phyloP scores from a whole-genome alignment of 1,140 invertebrate species.

The Calliopsis andreniformis region DNA sequence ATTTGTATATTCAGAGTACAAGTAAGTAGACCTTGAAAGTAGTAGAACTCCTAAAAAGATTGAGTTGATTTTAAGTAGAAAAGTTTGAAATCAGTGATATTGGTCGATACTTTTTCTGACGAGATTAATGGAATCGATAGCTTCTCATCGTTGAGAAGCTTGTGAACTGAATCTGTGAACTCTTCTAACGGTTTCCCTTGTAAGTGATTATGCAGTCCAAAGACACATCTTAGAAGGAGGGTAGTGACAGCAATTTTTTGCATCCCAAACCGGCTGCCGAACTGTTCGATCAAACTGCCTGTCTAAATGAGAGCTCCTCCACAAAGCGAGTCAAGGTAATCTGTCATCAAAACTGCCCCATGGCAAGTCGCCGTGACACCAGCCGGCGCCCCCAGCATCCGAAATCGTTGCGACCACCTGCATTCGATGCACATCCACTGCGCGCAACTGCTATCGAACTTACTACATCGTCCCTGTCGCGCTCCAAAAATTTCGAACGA shows the following conservation, averaged over 20 bases:
- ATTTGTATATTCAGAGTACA: no score
- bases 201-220: conserved; percentile 1
- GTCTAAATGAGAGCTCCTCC: conserved; percentile 80
- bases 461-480: conserved; percentile 26
- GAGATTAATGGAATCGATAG: no score
- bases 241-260: conserved; percentile 62
- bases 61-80: no score
- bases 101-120: no score
- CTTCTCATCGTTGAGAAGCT: no score
- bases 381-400: conserved; percentile 71
- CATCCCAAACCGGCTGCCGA: conserved; percentile 68
- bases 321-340: conserved; percentile 81
- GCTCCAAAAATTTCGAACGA: conserved; percentile 15
- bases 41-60: no score
- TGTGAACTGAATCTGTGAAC: no score
- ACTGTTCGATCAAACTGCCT: conserved; percentile 81
- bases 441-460: conserved; percentile 37
- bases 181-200: neutral
- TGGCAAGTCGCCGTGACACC: conserved; percentile 72
- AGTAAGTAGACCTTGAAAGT: no score
- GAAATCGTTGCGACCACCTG: conserved; percentile 61
- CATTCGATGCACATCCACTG: conserved; percentile 33
- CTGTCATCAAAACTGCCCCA: conserved; percentile 80
- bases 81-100: no score
- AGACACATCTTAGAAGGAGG: conserved; percentile 30